These are phyloP conservation scores for Acromyrmex echinatior DNA, from an alignment of 1,140 invertebrate species.

Conservation along the genomic window DNA sequence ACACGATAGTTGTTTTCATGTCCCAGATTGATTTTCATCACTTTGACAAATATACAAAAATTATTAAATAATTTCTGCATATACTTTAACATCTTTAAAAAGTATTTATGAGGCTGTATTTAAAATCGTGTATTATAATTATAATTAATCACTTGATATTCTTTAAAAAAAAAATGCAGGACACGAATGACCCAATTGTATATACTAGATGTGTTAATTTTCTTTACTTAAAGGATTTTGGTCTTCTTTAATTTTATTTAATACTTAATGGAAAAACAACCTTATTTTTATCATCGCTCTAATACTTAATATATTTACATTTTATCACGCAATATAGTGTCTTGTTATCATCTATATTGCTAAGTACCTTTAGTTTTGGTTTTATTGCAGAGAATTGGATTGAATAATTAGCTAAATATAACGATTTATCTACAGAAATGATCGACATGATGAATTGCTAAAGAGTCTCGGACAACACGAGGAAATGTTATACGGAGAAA, in stretches of 20 bases:
- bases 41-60: no score
- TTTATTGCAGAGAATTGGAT: background rate
- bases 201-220: no score
- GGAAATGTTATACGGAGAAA: background rate
- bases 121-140: no score
- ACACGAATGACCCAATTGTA: no score
- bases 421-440: background rate
- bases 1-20: no score
- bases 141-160: no score
- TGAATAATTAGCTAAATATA: background rate
- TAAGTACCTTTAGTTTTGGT: background rate
- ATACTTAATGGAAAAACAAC: background rate
- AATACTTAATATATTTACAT: background rate
- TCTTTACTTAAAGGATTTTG: background rate
- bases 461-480: background rate
- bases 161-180: no score
- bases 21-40: no score
- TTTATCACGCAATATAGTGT: background rate
- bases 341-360: background rate
- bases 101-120: no score
- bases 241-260: constrained; percentile 1
- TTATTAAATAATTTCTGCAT: no score
- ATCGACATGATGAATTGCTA: background rate
- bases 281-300: background rate
- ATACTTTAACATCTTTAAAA: no score